Conservation (phyloP, 2,888 invertebrate genomes). For the Orthosia gracilis region DNA sequence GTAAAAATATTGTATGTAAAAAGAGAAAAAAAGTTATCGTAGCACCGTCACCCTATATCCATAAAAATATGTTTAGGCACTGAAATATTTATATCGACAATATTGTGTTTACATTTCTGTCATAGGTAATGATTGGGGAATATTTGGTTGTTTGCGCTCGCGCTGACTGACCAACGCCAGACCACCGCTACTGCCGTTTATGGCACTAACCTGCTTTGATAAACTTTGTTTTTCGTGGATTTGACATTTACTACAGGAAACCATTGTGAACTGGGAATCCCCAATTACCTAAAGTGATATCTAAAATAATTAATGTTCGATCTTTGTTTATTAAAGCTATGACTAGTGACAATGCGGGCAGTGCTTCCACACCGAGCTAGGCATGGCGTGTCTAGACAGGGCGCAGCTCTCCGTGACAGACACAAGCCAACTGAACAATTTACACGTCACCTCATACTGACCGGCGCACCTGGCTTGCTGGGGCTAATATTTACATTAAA, state of each 20-base stretch:
- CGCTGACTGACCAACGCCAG: background rate
- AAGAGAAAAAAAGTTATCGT: no score
- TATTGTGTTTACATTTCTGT: no score
- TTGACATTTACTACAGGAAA: background rate
- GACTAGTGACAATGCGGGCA: background rate
- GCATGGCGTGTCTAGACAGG: constrained; percentile 33
- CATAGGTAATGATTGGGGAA: background rate
- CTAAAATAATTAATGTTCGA: no score
- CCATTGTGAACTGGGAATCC: background rate
- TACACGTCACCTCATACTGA: background rate
- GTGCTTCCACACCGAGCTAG: constrained; percentile 11
- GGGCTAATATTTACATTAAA: background rate
- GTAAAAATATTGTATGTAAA: background rate
- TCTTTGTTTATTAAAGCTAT: background rate
- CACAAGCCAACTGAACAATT: background rate
- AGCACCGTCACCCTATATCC: background rate
- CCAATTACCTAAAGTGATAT: no score
- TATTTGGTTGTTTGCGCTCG: background rate
- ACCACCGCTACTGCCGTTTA: background rate
- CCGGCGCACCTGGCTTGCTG: background rate
- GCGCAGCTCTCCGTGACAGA: constrained; percentile 17
- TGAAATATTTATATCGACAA: background rate
- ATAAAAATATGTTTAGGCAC: background rate
- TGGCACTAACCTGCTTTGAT: background rate
- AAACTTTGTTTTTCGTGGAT: background rate